Evolutionary conservation across 2,888 invertebrate species (phyloP).

Genomic region (Lasioglossum calceatum): DNA sequence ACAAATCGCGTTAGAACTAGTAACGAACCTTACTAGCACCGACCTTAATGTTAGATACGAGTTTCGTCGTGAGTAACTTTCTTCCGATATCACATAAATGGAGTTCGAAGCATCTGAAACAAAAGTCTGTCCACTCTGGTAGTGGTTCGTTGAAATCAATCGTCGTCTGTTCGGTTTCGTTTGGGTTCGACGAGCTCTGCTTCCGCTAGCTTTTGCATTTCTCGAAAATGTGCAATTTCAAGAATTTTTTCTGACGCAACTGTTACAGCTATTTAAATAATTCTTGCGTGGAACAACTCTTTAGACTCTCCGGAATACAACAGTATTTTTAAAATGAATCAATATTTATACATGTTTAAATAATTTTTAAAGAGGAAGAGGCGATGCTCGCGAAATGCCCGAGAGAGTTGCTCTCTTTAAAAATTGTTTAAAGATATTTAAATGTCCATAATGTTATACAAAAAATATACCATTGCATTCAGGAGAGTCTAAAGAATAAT

Average conservation of each 20-base stretch:
- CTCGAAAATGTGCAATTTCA: not conserved
- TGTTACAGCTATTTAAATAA: not conserved
- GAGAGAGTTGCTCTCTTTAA: not conserved
- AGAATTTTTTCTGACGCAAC: not conserved
- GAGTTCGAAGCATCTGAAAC: slow-evolving; percentile 40
- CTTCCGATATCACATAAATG: slow-evolving; percentile 54
- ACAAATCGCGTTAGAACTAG: slow-evolving; percentile 61
- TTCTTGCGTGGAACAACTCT: not conserved
- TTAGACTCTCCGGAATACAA: not conserved
- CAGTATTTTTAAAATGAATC: not conserved
- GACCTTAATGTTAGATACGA: slow-evolving; percentile 46
- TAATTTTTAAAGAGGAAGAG: not conserved
- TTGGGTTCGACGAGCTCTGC: not conserved
- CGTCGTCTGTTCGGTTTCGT: not conserved
- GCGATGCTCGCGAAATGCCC: not conserved
- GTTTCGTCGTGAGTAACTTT: slow-evolving; percentile 56
- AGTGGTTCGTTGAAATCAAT: slow-evolving; percentile 3
- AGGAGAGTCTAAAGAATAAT: not conserved
- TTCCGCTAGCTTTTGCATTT: not conserved
- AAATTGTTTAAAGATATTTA: not conserved
- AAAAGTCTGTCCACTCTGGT: slow-evolving; percentile 10
- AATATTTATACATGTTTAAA: not conserved
- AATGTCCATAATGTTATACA: not conserved
- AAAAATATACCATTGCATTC: not conserved
- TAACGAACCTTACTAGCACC: slow-evolving; percentile 63